Percentiles rank a stretch among this genome's conserved stretches.
Conservation (phyloP, 2,797 vertebrate species). For the Enteromius viviparus region DNA sequence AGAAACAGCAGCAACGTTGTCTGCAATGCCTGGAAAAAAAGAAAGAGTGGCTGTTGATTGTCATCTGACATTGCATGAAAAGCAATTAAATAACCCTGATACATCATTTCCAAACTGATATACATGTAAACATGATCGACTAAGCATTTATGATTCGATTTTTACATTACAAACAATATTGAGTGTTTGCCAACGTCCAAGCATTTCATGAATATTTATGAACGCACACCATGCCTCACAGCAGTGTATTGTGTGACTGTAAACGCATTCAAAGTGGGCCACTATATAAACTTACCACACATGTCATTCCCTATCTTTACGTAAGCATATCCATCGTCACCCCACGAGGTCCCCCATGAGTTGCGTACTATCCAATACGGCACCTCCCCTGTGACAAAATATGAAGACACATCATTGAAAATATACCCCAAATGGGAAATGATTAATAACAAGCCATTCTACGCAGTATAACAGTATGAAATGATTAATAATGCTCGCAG, state of each 20-base stretch:
- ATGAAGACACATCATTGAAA: slow-evolving; percentile 31
- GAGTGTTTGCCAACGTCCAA: not conserved
- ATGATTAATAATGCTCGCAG: not conserved
- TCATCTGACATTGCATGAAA: not conserved
- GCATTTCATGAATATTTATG: slow-evolving; percentile 39
- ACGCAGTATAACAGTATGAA: not conserved
- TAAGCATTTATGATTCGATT: slow-evolving; percentile 9
- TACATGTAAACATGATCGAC: slow-evolving; percentile 7
- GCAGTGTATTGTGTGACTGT: not conserved
- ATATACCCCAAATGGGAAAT: not conserved
- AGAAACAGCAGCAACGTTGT: slow-evolving; percentile 82
- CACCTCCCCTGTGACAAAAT: slow-evolving; percentile 73
- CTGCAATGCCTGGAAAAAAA: slow-evolving; percentile 82
- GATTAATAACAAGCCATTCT: slow-evolving; percentile 11
- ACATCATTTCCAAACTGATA: not conserved
- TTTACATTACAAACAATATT: slow-evolving; percentile 13
- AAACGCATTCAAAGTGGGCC: slow-evolving; percentile 19
- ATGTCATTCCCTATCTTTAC: slow-evolving; percentile 86
- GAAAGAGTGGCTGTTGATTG: slow-evolving; percentile 1
- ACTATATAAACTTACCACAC: slow-evolving; percentile 82
- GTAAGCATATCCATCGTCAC: slow-evolving; percentile 84
- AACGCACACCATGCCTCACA: not conserved
- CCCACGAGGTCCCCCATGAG: slow-evolving; percentile 88
- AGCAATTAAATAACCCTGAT: not conserved
- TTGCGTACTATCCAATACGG: slow-evolving; percentile 93